Conservation (phyloP, 2,797 vertebrate species). For the Cossypha niveicapilla region DNA sequence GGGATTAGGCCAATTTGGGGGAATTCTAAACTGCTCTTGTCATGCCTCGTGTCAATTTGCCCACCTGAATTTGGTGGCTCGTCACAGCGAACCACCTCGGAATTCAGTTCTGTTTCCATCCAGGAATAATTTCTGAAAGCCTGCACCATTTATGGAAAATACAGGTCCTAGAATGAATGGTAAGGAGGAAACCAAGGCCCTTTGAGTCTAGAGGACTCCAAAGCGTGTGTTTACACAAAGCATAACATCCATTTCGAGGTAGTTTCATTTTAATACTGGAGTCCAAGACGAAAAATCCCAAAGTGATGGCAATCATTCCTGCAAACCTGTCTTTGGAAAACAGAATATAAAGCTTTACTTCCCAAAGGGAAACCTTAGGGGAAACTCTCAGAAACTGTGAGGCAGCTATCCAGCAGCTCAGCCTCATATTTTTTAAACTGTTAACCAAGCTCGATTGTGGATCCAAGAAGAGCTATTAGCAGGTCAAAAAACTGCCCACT, state of each 20-base stretch:
- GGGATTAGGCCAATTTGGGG: not conserved
- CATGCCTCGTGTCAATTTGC: not conserved
- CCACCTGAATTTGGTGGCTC: not conserved
- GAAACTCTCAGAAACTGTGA: not conserved
- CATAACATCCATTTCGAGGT: fast-evolving
- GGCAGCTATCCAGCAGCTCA: not conserved
- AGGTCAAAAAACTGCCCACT: not conserved
- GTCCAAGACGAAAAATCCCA: not conserved
- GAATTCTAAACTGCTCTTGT: not conserved
- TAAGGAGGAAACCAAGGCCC: not conserved
- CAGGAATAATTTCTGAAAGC: not conserved
- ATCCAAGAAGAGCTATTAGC: too few relatives aligned
- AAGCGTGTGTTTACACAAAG: not conserved
- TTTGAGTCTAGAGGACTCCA: not conserved
- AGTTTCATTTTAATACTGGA: not conserved
- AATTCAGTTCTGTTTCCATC: not conserved
- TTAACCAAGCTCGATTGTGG: not conserved
- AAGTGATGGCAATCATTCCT: not conserved
- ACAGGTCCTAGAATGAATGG: not conserved
- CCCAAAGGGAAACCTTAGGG: not conserved
- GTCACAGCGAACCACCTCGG: fast-evolving
- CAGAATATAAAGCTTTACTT: not conserved
- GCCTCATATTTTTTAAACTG: fast-evolving
- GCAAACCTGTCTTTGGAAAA: not conserved
- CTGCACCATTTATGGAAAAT: not conserved